Base-by-base conservation (phyloP, 2,797 vertebrate genomes). In the Characodon lateralis region DNA sequence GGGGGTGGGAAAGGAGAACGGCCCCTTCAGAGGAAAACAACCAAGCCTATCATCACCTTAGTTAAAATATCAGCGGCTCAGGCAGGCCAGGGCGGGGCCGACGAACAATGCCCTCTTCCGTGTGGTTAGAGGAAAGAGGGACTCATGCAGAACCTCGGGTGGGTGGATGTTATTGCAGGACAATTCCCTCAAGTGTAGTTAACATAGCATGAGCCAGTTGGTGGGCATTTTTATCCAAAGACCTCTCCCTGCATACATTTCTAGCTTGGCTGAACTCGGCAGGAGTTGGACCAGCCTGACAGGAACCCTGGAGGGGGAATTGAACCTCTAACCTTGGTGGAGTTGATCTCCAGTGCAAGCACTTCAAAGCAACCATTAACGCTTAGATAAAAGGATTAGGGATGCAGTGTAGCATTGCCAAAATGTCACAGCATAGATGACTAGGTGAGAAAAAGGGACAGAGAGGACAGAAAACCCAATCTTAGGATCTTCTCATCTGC, bases 41-140 rank as follows among this genome's bases (percentile, higher is more conserved):
- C 68, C 41, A 41, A 82, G 85, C 87, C 89, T 86, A 92, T 93
- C 93, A 93, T 93, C 92, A 88, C 91, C 88, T 89, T 79, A 78
- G 90, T 89, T 91, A 91, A 90, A 92, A 91, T 89, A 92, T 91
- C 91, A 89, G 89, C 87, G 72, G 88, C 83, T 86, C 84, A 78
- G 73, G 76, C 80, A 76, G 50, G 78, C 50, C 18, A 83, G 83
- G 90, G 88, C 55, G 74, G 73, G 74, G 28, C 77, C 0, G 50
- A 48, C 71, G 71, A 79, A 91, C 89, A 91, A 90, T 92, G 84
- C 73, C 83, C 77, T 81, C 79, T 73, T 81, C 87, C 81, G 83
- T 70, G 87, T 35, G 87, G 89, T 70, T 61, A 84, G 55, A 82
- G 71, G 73, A 73, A 83, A 89, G 85, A 81, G 78, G 80, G 90